phyloP scores from a whole-genome alignment of 2,888 invertebrate genomes.

The Malthinus seriepunctatus region DNA sequence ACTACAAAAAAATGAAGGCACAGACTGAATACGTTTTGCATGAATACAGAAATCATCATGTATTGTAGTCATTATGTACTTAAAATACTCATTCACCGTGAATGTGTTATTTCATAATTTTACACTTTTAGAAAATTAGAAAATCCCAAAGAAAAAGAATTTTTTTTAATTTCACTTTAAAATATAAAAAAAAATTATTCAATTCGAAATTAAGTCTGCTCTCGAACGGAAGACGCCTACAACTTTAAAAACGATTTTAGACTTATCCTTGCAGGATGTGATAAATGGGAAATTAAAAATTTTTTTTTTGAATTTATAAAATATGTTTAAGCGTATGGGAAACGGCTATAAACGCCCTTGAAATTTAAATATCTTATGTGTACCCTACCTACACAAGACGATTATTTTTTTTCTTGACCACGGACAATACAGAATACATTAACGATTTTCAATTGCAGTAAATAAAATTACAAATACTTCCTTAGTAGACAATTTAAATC shows the following conservation, averaged over 20 bases:
- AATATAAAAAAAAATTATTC: too few species aligned
- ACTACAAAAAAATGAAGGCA: conserved; percentile 20
- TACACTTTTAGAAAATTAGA: too few species aligned
- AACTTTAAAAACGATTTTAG: background rate
- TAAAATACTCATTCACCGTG: too few species aligned
- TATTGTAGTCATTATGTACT: background rate
- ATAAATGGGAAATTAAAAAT: background rate
- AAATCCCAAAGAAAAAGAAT: too few species aligned
- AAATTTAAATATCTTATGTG: conserved; percentile 27
- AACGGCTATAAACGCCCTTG: conserved; percentile 23
- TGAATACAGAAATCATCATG: conserved; percentile 15
- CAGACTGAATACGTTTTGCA: conserved; percentile 28
- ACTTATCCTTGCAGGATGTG: conserved; percentile 8
- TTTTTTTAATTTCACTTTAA: too few species aligned
- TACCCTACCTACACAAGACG: conserved; percentile 15
- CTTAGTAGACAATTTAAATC: background rate
- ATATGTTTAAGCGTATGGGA: conserved; percentile 14
- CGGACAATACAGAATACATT: conserved; percentile 24
- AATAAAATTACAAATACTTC: background rate
- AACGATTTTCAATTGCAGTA: conserved; percentile 10
- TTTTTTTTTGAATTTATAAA: conserved; percentile 14
- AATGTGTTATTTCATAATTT: too few species aligned
- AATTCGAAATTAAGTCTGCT: too few species aligned
- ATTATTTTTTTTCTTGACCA: conserved; percentile 26
- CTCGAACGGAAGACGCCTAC: background rate